Evolutionary conservation across 1,140 invertebrate genomes (phyloP).

Genomic region (Tetragonula clypearis): DNA sequence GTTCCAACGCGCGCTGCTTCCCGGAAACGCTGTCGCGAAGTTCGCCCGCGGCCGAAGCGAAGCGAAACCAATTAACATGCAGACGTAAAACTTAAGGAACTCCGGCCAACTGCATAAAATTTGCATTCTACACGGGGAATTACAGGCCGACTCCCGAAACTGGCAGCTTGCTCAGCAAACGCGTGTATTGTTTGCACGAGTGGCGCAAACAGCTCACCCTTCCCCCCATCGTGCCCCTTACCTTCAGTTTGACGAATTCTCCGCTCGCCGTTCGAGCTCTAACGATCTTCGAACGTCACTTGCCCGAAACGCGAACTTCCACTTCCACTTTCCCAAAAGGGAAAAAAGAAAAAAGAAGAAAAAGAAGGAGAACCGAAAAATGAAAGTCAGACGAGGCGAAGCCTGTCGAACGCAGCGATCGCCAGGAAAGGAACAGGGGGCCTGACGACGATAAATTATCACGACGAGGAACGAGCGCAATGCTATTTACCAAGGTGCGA

Average conservation of each 20-base stretch:
- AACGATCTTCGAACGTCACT: background rate
- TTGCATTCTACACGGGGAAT: conserved; percentile 34
- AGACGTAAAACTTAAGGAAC: conserved; percentile 23
- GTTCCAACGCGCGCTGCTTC: background rate
- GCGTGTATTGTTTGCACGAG: conserved; percentile 3
- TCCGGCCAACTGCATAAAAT: conserved; percentile 36
- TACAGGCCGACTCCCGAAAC: background rate
- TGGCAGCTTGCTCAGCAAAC: background rate
- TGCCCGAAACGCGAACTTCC: background rate
- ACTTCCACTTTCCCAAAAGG: no score
- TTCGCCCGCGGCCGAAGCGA: background rate
- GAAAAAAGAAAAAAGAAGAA: no score
- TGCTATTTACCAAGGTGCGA: conserved; percentile 44
- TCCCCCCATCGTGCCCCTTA: no score
- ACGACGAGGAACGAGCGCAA: conserved; percentile 25
- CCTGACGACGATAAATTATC: conserved; percentile 29
- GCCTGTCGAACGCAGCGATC: no score
- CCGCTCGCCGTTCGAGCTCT: background rate
- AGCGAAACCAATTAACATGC: conserved; percentile 31
- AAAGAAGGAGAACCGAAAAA: no score
- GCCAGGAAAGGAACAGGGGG: background rate
- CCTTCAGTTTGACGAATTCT: background rate
- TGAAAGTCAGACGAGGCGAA: background rate
- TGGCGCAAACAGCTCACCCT: background rate
- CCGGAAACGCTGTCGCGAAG: background rate